These are phyloP conservation scores for Coenonympha arcania DNA, from an alignment of 2,888 invertebrate genomes.

Conservation along the genomic window DNA sequence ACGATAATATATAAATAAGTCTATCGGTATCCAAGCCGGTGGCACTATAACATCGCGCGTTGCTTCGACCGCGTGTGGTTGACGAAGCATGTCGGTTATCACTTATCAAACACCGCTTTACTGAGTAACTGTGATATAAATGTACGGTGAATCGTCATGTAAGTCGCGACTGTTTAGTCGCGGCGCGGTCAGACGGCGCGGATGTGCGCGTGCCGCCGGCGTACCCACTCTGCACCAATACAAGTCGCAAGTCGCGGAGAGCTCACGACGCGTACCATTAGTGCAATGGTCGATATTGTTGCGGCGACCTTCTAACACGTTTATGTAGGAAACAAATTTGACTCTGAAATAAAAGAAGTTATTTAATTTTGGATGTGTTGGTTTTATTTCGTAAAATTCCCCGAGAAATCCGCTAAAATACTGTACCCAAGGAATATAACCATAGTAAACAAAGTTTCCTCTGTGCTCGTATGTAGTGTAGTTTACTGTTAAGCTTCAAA, in stretches of 20 bases:
- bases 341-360: constrained; percentile 75
- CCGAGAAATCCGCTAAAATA: too few species aligned
- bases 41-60: constrained; percentile 22
- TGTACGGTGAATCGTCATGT: constrained; percentile 42
- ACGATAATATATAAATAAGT: constrained; percentile 28
- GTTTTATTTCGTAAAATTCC: constrained; percentile 49
- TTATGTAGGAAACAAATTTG: constrained; percentile 74
- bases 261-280: constrained; percentile 58
- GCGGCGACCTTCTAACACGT: constrained; percentile 71
- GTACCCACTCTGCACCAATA: constrained; percentile 57
- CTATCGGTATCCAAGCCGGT: constrained; percentile 17
- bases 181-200: constrained; percentile 21
- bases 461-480: too few species aligned
- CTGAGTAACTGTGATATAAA: constrained; percentile 45
- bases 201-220: constrained; percentile 8
- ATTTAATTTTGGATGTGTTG: constrained; percentile 70
- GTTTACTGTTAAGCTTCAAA: too few species aligned
- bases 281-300: constrained; percentile 68
- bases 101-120: constrained; percentile 23
- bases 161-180: constrained; percentile 26
- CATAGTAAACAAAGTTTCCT: too few species aligned
- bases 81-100: constrained; percentile 12
- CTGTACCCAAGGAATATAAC: too few species aligned
- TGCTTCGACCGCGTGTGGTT: constrained; percentile 14
- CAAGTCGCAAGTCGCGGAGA: constrained; percentile 45